Percentiles rank a stretch among this genome's conserved stretches.
phyloP scores from a whole-genome alignment of 2,797 vertebrate species.

The Eospalax fontanierii region DNA sequence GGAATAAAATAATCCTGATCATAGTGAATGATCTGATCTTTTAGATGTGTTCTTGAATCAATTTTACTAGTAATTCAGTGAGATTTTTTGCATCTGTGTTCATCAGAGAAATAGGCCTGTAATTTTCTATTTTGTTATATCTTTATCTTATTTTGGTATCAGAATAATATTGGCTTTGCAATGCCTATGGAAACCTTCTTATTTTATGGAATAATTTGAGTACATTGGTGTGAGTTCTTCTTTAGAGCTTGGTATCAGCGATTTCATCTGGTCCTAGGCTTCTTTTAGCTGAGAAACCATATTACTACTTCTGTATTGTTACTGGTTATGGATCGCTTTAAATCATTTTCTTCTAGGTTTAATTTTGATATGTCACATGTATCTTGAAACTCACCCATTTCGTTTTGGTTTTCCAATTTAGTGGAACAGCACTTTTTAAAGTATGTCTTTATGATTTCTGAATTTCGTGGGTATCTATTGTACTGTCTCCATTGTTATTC shows the following conservation, averaged over 20 bases:
- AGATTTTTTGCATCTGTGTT: neutral
- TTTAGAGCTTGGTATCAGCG: neutral
- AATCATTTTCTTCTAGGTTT: neutral
- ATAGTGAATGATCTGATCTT: neutral
- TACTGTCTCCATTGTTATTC: neutral
- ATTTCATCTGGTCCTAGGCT: neutral
- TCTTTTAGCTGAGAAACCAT: neutral
- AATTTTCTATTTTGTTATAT: neutral
- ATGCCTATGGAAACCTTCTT: neutral
- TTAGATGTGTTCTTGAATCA: neutral
- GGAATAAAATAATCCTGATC: neutral
- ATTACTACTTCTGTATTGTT: neutral
- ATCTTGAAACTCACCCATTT: neutral
- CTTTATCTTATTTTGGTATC: neutral
- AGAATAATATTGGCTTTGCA: neutral
- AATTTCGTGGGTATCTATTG: neutral
- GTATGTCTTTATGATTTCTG: neutral
- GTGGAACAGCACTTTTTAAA: neutral
- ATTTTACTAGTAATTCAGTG: neutral
- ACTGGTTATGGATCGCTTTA: neutral
- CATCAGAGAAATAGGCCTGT: neutral
- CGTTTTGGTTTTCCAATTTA: neutral
- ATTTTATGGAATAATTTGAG: neutral
- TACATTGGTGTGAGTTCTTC: neutral
- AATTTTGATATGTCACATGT: neutral